Evolutionary conservation across 2,113 vertebrate species (phyloP).

Genomic region (Oryctolagus cuniculus): DNA sequence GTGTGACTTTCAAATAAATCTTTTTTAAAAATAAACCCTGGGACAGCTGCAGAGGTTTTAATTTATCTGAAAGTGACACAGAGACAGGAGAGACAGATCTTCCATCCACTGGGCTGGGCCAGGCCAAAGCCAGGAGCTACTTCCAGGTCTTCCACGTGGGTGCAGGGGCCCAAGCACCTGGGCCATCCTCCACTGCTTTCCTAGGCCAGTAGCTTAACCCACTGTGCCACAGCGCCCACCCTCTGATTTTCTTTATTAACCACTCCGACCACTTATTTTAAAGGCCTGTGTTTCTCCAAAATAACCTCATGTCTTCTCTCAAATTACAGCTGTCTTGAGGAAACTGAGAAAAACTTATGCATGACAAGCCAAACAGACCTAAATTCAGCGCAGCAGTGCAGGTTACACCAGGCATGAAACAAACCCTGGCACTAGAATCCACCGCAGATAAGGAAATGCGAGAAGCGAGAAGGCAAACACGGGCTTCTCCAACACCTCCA

Average conservation of each 20-base stretch:
- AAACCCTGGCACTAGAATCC: background rate
- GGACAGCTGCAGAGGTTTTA: background rate
- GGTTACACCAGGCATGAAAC: background rate
- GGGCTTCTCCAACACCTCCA: background rate
- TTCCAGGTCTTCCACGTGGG: too few species aligned
- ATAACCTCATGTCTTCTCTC: slow-evolving; percentile 36
- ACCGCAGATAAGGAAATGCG: background rate
- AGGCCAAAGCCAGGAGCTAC: too few species aligned
- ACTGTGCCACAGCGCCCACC: too few species aligned
- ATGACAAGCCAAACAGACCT: slow-evolving; percentile 31
- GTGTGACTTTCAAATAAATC: too few species aligned
- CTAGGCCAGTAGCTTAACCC: too few species aligned
- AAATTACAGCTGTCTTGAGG: slow-evolving; percentile 60
- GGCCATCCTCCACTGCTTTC: too few species aligned
- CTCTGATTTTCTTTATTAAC: background rate
- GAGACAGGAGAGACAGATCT: too few species aligned
- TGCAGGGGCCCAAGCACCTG: too few species aligned
- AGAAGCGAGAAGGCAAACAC: background rate
- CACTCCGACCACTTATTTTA: background rate
- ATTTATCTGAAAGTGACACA: too few species aligned
- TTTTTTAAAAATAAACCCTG: background rate
- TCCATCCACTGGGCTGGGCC: too few species aligned
- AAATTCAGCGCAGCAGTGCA: background rate
- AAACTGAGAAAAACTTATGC: background rate
- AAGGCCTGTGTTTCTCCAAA: background rate